Conservation (phyloP, 2,888 invertebrate species). For the Mactromeris polynyma region DNA sequence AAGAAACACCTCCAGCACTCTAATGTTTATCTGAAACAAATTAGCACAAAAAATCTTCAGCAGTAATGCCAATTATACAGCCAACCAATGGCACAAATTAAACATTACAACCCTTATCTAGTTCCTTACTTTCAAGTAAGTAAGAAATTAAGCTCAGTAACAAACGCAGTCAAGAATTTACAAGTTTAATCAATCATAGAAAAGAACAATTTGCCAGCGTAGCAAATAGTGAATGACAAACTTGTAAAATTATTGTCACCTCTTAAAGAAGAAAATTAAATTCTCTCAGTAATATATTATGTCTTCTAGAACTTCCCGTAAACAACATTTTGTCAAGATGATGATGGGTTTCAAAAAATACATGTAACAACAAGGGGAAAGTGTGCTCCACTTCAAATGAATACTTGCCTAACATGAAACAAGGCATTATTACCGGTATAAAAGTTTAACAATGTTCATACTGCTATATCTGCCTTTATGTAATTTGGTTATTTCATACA, state of each 20-base stretch:
- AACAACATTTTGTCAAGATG: neutral
- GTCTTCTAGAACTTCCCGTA: neutral
- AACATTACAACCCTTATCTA: conserved; percentile 10
- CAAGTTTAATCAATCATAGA: conserved; percentile 14
- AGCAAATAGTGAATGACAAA: neutral
- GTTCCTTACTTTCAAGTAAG: neutral
- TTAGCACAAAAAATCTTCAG: neutral
- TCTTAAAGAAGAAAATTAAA: conserved; percentile 12
- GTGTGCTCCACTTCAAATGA: neutral
- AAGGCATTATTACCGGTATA: too few species aligned
- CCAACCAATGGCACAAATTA: neutral
- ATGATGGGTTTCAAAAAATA: neutral
- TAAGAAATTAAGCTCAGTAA: neutral
- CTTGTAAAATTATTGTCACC: conserved; percentile 15
- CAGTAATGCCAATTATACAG: neutral
- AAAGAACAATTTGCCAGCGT: conserved; percentile 4
- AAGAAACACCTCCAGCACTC: neutral
- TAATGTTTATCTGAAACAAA: neutral
- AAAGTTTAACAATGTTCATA: too few species aligned
- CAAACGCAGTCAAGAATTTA: neutral
- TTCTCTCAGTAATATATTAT: neutral
- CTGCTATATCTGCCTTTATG: too few species aligned
- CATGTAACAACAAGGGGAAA: too few species aligned
- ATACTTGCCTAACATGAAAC: neutral
- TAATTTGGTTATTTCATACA: too few species aligned